Percentiles rank a stretch among this genome's conserved stretches.
phyloP scores from a whole-genome alignment of 2,888 invertebrate genomes.

The Crossocerus cetratus region DNA sequence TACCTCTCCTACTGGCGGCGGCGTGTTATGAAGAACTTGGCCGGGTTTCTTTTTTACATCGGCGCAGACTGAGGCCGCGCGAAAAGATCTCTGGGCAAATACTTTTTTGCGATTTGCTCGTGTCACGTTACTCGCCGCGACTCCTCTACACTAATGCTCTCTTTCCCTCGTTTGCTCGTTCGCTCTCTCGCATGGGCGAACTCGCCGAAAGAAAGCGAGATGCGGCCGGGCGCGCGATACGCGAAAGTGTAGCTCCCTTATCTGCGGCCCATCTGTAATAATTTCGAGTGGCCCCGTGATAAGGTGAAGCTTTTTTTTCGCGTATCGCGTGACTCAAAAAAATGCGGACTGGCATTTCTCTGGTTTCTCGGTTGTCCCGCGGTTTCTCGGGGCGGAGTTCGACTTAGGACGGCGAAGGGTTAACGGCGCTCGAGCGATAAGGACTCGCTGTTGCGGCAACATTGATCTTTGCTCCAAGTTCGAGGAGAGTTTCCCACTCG shows the following conservation, averaged over 20 bases:
- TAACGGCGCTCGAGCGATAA: not conserved
- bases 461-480: not conserved
- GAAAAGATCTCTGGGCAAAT: slow-evolving; percentile 23
- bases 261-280: slow-evolving; percentile 8
- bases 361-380: no score
- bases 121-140: no score
- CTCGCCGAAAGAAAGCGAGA: not conserved
- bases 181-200: not conserved
- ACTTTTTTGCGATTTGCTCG: slow-evolving; percentile 8
- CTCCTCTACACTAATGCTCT: no score
- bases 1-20: not conserved
- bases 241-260: slow-evolving; percentile 10
- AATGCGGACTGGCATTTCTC: no score
- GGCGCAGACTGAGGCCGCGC: not conserved
- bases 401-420: no score
- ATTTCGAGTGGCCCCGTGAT: slow-evolving; percentile 14
- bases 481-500: no score
- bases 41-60: slow-evolving; percentile 46
- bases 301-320: not conserved
- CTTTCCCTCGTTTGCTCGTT: no score
- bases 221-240: not conserved
- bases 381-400: no score
- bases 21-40: slow-evolving; percentile 48
- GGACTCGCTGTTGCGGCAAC: not conserved
- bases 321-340: no score